Percentiles rank a stretch among this genome's conserved stretches.
Evolutionary conservation across 2,797 vertebrate species (phyloP).

Genomic region (Champsocephalus esox): DNA sequence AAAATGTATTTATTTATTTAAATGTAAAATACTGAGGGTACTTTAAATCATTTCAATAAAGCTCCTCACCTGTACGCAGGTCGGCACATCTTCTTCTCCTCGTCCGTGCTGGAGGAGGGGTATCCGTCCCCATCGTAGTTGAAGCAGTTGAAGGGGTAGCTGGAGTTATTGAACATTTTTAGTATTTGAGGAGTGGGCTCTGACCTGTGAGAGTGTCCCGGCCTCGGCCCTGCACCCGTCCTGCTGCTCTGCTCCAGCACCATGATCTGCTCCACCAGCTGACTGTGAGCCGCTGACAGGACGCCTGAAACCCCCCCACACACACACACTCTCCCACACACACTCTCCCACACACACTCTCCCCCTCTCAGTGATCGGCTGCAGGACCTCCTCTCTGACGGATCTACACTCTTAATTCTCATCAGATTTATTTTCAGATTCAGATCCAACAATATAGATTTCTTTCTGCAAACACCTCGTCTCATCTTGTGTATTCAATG

Average conservation of each 20-base stretch:
- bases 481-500: no score
- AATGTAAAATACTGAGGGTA: no score
- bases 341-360: no score
- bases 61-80: slow-evolving; percentile 93
- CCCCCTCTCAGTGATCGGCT: no score
- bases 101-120: slow-evolving; percentile 90
- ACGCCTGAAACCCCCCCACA: slow-evolving; percentile 38
- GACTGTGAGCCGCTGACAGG: slow-evolving; percentile 65
- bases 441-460: no score
- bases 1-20: no score
- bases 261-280: slow-evolving; percentile 66
- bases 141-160: slow-evolving; percentile 99
- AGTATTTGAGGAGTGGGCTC: slow-evolving; percentile 39
- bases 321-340: no score
- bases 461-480: no score
- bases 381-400: no score
- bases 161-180: slow-evolving; percentile 95
- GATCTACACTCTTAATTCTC: no score
- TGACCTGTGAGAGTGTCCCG: slow-evolving; percentile 31
- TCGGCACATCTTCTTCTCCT: slow-evolving; percentile 93
- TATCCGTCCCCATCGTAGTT: slow-evolving; percentile 96
- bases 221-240: slow-evolving; percentile 59
- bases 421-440: no score
- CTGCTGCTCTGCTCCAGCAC: slow-evolving; percentile 65
- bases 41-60: neutral